Conservation (phyloP, 2,797 vertebrate species). For the Ctenochaetus hawaiiensis region DNA sequence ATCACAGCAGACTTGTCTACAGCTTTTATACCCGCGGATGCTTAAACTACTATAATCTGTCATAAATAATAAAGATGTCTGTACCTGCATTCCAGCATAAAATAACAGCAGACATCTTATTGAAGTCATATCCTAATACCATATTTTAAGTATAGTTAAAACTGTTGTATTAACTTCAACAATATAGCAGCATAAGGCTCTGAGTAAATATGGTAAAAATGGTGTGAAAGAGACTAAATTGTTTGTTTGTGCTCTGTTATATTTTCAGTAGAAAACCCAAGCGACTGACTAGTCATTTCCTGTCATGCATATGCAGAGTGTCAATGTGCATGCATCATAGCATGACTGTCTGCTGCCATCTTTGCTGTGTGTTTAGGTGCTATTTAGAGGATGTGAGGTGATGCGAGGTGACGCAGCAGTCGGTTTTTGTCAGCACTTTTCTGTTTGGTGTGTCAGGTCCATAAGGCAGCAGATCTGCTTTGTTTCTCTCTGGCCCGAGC, state of each 20-base stretch:
- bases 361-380: conserved; percentile 28
- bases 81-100: neutral
- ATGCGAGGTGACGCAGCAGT: conserved; percentile 47
- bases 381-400: conserved; percentile 35
- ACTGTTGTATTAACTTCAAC: neutral
- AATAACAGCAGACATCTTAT: neutral
- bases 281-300: neutral
- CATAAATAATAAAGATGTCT: neutral
- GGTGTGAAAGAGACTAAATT: neutral
- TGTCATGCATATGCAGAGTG: neutral
- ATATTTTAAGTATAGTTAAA: neutral
- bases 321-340: neutral
- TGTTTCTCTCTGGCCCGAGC: conserved; percentile 49
- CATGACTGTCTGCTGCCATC: conserved; percentile 15
- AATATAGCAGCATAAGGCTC: no score
- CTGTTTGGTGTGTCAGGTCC: conserved; percentile 40
- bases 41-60: neutral
- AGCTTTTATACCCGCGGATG: neutral
- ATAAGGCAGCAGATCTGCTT: conserved; percentile 48
- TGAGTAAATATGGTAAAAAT: neutral
- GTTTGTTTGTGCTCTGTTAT: neutral
- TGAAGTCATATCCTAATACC: no score
- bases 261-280: conserved; percentile 11
- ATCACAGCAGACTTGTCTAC: conserved; percentile 1
- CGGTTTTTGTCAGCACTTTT: conserved; percentile 49